These are phyloP conservation scores for Scomber colias DNA, from an alignment of 2,113 vertebrate species.

Conservation along the genomic window DNA sequence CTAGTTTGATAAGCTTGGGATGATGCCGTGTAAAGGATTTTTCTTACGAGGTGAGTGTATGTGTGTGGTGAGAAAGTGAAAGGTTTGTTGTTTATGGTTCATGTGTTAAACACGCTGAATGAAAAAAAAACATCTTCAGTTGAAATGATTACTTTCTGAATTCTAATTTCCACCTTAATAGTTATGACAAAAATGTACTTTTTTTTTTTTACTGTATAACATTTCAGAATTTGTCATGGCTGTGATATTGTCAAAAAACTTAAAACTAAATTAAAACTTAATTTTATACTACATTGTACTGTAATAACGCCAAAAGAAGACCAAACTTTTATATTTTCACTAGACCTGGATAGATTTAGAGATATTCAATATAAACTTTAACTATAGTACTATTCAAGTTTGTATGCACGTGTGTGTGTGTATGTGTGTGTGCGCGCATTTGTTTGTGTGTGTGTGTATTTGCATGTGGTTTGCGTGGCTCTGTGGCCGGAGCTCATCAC, in stretches of 20 bases:
- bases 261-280: neutral
- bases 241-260: neutral
- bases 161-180: neutral
- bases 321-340: too few relatives aligned
- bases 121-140: neutral
- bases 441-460: constrained; percentile 8
- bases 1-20: neutral
- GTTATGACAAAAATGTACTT: constrained; percentile 4
- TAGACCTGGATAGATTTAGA: neutral
- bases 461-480: constrained; percentile 53
- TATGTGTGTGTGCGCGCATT: constrained; percentile 36
- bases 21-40: neutral
- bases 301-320: neutral
- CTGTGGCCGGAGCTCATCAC: constrained; percentile 56
- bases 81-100: neutral
- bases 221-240: neutral
- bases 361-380: constrained; percentile 18
- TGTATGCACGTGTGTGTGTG: constrained; percentile 1
- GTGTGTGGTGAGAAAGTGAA: neutral
- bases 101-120: constrained; percentile 8
- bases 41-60: neutral
- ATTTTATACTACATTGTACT: constrained; percentile 3
- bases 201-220: neutral
- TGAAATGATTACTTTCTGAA: neutral
- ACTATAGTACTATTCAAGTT: neutral